Conservation (phyloP, 2,888 invertebrate species). For the Pammene fasciana region DNA sequence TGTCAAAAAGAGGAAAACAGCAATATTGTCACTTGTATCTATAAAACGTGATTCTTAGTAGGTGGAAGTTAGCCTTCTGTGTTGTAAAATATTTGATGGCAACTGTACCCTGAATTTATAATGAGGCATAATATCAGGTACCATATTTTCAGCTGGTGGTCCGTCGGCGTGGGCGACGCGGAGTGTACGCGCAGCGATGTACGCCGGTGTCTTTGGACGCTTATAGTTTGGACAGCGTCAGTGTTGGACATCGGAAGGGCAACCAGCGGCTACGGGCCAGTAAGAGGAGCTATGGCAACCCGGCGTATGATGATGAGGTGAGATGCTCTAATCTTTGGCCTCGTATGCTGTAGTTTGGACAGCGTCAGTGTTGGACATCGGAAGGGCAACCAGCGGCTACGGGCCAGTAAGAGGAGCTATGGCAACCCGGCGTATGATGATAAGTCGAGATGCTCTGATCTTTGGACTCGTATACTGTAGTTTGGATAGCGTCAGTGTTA, state of each 20-base stretch:
- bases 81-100: not conserved
- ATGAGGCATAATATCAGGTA: constrained; percentile 23
- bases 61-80: not conserved
- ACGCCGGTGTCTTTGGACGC: constrained; percentile 94
- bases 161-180: constrained; percentile 90
- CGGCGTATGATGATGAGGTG: constrained; percentile 94
- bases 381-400: constrained; percentile 85
- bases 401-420: constrained; percentile 93
- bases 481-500: constrained; percentile 94
- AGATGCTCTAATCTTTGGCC: constrained; percentile 82
- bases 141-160: constrained; percentile 86
- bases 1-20: no score
- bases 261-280: constrained; percentile 86
- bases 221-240: constrained; percentile 95
- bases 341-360: constrained; percentile 91
- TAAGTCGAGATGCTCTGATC: constrained; percentile 82
- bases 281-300: constrained; percentile 94
- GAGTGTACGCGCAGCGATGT: constrained; percentile 93
- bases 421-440: constrained; percentile 96
- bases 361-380: constrained; percentile 93
- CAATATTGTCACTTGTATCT: no score
- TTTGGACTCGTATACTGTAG: constrained; percentile 90
- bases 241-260: constrained; percentile 91
- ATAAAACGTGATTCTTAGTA: no score
- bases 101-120: constrained; percentile 1